phyloP scores from a whole-genome alignment of 92 coral and sea anemone species.

The Scolanthus callimorphus region DNA sequence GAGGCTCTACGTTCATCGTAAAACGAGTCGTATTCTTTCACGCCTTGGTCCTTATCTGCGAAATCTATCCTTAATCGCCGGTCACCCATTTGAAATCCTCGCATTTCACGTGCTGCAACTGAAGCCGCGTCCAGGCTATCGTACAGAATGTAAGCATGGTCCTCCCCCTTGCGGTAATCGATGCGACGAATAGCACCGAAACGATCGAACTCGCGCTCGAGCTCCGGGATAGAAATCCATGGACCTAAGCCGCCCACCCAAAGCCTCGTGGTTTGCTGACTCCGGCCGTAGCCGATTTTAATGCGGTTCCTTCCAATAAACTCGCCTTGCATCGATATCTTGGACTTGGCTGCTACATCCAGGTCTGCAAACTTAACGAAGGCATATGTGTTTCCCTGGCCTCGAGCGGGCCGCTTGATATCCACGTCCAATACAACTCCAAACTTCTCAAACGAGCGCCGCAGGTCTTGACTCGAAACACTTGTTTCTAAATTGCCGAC shows the following conservation, averaged over 20 bases:
- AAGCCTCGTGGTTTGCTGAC: conserved; percentile 98
- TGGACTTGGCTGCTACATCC: conserved; percentile 96
- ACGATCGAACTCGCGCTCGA: conserved; percentile 98
- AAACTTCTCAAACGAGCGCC: conserved; percentile 96
- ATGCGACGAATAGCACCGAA: conserved; percentile 98
- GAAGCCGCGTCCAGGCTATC: conserved; percentile 99
- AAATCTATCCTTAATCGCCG: conserved; percentile 97
- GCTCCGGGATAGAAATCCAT: conserved; percentile 92
- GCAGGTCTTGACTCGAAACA: conserved; percentile 90
- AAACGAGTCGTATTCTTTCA: conserved; percentile 81
- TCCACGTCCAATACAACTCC: conserved; percentile 97
- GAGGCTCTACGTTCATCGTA: conserved; percentile 51
- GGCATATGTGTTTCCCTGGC: conserved; percentile 98
- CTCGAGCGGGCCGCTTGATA: conserved; percentile 98
- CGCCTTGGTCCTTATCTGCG: conserved; percentile 95
- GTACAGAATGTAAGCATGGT: conserved; percentile 98
- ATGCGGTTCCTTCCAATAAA: conserved; percentile 95
- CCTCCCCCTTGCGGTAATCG: conserved; percentile 95
- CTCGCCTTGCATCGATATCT: conserved; percentile 93
- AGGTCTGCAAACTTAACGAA: conserved; percentile 99
- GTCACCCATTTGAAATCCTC: conserved; percentile 94
- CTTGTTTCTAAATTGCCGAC: conserved; percentile 98
- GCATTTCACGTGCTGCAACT: conserved; percentile 99
- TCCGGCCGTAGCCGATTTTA: conserved; percentile 98
- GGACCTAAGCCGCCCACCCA: conserved; percentile 99